phyloP scores from a whole-genome alignment of 1,140 invertebrate species.

The Drosophila pectinifera region DNA sequence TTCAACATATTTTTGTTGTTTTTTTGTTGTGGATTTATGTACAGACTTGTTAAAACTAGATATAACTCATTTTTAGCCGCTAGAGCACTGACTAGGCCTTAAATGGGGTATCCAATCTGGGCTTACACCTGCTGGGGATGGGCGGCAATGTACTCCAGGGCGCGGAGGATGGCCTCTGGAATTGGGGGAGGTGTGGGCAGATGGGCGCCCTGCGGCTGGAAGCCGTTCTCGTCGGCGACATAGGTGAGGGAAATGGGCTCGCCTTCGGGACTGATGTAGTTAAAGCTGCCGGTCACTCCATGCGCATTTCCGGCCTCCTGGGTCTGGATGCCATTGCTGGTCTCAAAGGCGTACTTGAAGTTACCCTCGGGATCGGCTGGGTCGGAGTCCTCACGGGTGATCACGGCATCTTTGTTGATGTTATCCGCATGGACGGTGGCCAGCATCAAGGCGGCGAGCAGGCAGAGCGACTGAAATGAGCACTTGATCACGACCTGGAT shows the following conservation, averaged over 20 bases:
- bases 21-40: conserved; percentile 36
- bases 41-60: conserved; percentile 50
- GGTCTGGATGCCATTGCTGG: conserved; percentile 69
- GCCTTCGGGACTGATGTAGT: conserved; percentile 71
- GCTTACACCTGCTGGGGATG: conserved; percentile 50
- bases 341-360: conserved; percentile 44
- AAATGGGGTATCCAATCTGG: conserved; percentile 12
- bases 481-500: neutral
- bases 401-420: conserved; percentile 68
- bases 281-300: conserved; percentile 44
- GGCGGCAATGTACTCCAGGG: conserved; percentile 85
- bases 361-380: conserved; percentile 71
- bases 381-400: conserved; percentile 20
- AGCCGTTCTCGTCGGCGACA: conserved; percentile 86
- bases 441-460: conserved; percentile 68
- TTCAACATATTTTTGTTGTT: conserved; percentile 10
- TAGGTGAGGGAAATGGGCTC: conserved; percentile 75
- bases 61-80: conserved; percentile 44
- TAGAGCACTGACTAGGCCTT: conserved; percentile 50
- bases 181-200: conserved; percentile 86
- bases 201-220: conserved; percentile 85
- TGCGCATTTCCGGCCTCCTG: conserved; percentile 71
- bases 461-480: conserved; percentile 60
- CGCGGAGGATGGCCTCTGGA: conserved; percentile 68
- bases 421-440: conserved; percentile 70